A percentile compares a stretch with the other conserved stretches of the same genome.
phyloP scores from a whole-genome alignment of 1,140 invertebrate species.

The Akabosia matsudoensis region DNA sequence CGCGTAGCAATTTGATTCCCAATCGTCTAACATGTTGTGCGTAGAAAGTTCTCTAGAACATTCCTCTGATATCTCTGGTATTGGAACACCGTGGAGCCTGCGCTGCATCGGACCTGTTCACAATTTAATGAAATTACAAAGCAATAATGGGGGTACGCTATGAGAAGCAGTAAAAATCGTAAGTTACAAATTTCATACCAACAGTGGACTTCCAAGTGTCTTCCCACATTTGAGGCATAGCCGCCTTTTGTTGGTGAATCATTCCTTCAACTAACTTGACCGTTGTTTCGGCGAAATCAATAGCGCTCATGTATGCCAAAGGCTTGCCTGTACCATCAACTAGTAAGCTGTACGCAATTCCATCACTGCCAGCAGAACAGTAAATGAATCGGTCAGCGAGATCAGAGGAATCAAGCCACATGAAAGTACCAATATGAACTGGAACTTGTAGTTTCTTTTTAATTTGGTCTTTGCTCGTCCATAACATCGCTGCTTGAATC shows the following conservation, averaged over 20 bases:
- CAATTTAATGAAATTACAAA: not conserved
- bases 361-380: not conserved
- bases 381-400: not conserved
- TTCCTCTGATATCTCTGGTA: too few relatives aligned
- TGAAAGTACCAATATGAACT: not conserved
- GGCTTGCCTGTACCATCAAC: not conserved
- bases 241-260: not conserved
- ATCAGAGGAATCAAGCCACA: not conserved
- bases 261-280: slow-evolving; percentile 5
- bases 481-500: slow-evolving; percentile 32
- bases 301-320: not conserved
- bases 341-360: not conserved
- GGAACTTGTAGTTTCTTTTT: slow-evolving; percentile 1
- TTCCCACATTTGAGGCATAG: not conserved
- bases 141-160: too few relatives aligned
- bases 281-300: slow-evolving; percentile 4
- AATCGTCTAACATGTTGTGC: not conserved
- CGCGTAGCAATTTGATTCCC: not conserved
- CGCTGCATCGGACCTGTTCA: not conserved
- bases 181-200: too few relatives aligned
- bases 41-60: too few relatives aligned
- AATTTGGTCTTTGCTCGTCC: not conserved
- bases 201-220: not conserved
- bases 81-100: too few relatives aligned
- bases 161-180: too few relatives aligned